Conservation (phyloP, 1,140 invertebrate species). For the Heliconius eleuchia region DNA sequence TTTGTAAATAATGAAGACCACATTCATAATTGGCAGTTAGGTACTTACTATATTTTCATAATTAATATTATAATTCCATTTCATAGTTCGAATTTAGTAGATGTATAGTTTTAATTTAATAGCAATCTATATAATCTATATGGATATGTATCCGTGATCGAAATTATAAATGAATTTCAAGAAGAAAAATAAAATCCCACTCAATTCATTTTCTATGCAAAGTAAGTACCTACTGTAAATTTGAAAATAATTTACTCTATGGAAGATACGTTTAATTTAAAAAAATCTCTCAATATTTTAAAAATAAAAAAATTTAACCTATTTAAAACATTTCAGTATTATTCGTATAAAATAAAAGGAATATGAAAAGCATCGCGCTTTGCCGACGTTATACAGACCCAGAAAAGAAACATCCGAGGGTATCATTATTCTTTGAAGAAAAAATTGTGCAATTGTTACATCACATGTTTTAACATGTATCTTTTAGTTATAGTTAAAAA, state of each 20-base stretch:
- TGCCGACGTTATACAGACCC: background rate
- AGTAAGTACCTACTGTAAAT: background rate
- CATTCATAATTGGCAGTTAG: background rate
- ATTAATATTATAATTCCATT: background rate
- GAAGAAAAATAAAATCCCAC: background rate
- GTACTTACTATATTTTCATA: no score
- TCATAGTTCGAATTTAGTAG: background rate
- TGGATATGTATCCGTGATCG: no score
- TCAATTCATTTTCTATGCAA: no score
- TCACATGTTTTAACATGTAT: background rate
- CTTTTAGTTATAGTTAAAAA: background rate
- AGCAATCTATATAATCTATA: background rate
- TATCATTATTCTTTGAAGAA: conserved; percentile 2
- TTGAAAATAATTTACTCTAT: background rate
- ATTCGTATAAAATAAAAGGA: background rate
- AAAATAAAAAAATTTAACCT: background rate
- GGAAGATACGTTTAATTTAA: background rate
- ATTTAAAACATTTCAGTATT: background rate
- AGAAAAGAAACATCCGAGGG: background rate
- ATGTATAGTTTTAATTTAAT: background rate
- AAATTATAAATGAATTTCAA: background rate
- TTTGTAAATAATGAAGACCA: background rate
- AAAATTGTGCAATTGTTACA: background rate
- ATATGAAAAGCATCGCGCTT: background rate
- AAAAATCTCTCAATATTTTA: background rate